phyloP scores from a whole-genome alignment of 2,888 invertebrate species.

The Lasius fuliginosus region DNA sequence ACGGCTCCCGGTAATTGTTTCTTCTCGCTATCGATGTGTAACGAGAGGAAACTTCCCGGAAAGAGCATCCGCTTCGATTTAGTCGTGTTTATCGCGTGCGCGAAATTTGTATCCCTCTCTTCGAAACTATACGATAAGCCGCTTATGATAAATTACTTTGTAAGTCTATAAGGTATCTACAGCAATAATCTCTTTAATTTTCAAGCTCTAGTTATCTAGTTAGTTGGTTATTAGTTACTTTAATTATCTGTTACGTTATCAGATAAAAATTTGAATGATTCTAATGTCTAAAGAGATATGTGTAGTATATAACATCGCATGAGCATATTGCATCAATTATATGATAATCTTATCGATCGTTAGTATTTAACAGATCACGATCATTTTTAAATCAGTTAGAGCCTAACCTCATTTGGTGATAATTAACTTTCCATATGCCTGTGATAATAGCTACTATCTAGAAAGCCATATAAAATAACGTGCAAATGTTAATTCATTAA shows the following conservation, averaged over 20 bases:
- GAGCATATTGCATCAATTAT: background rate
- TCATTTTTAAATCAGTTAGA: conserved; percentile 22
- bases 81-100: conserved; percentile 35
- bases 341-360: conserved; percentile 6
- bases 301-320: background rate
- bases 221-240: background rate
- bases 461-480: conserved; percentile 2
- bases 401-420: background rate
- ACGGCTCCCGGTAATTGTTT: conserved; percentile 58
- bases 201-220: background rate
- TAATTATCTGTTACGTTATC: background rate
- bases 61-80: conserved; percentile 7
- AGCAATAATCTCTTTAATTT: conserved; percentile 15
- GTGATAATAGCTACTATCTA: background rate
- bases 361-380: conserved; percentile 5
- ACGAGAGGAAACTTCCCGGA: conserved; percentile 47
- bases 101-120: conserved; percentile 29
- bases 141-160: conserved; percentile 30
- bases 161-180: background rate
- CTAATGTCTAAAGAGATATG: background rate
- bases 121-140: conserved; percentile 27
- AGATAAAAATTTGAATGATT: background rate
- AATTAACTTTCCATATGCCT: conserved; percentile 26
- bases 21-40: conserved; percentile 36
- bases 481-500: conserved; percentile 27